Percentiles rank a stretch among this genome's conserved stretches.
These are phyloP conservation scores for Psettodes erumei DNA, from an alignment of 2,113 vertebrate genomes.

Conservation along the genomic window DNA sequence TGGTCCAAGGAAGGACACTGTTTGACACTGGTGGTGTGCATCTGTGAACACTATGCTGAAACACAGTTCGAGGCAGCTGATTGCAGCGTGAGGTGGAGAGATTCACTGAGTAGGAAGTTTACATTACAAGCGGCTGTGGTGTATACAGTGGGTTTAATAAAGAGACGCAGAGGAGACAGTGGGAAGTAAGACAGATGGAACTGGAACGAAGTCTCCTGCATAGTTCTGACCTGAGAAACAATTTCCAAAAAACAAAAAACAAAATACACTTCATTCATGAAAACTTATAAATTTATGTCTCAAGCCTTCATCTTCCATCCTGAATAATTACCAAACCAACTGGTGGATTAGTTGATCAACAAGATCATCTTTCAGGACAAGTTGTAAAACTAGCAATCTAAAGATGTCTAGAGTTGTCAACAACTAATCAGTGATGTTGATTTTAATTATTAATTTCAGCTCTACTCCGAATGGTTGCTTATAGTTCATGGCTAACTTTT, in stretches of 20 bases:
- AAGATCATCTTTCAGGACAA: too few relatives aligned
- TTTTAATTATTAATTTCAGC: too few relatives aligned
- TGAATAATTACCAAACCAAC: not conserved
- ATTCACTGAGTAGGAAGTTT: slow-evolving; percentile 76
- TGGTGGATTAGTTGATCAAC: not conserved
- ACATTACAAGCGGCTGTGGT: slow-evolving; percentile 60
- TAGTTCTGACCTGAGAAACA: slow-evolving; percentile 36
- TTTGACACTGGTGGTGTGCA: slow-evolving; percentile 19
- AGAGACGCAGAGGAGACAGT: slow-evolving; percentile 46
- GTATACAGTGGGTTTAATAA: slow-evolving; percentile 68
- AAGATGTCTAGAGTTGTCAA: too few relatives aligned
- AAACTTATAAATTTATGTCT: not conserved
- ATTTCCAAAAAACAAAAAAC: slow-evolving; percentile 12
- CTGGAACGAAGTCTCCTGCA: slow-evolving; percentile 29
- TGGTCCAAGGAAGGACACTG: too few relatives aligned
- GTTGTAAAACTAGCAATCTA: too few relatives aligned
- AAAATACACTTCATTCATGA: slow-evolving; percentile 19
- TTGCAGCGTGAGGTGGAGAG: slow-evolving; percentile 40
- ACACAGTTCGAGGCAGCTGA: slow-evolving; percentile 40
- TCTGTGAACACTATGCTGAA: slow-evolving; percentile 34
- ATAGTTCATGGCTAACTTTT: not conserved
- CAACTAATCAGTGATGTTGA: too few relatives aligned
- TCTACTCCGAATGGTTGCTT: not conserved
- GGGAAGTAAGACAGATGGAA: slow-evolving; percentile 53
- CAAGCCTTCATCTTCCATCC: not conserved